Conservation (phyloP, 1,140 invertebrate genomes). For the Pseudomyrmex concolor region DNA sequence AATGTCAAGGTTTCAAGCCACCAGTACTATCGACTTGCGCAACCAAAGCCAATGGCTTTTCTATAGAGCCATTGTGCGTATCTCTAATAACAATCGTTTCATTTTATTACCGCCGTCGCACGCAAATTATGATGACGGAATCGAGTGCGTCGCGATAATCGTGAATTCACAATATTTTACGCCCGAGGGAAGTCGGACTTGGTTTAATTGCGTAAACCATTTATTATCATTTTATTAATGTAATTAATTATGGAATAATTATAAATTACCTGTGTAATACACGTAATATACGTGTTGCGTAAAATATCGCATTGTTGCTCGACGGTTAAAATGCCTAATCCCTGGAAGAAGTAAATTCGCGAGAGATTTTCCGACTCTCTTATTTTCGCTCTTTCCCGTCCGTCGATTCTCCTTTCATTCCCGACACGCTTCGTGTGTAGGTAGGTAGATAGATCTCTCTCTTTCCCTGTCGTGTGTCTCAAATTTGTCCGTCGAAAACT, state of each 20-base stretch:
- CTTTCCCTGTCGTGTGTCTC: constrained; percentile 15
- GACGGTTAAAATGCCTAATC: too few relatives aligned
- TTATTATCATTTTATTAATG: neutral
- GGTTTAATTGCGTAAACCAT: constrained; percentile 25
- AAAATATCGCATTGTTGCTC: neutral
- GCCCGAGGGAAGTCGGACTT: neutral
- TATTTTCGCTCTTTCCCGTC: neutral
- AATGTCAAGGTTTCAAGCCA: constrained; percentile 51
- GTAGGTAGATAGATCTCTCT: too few relatives aligned
- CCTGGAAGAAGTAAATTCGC: neutral
- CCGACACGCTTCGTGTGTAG: too few relatives aligned
- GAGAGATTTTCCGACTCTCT: neutral
- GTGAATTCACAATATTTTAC: neutral
- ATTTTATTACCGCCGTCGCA: neutral
- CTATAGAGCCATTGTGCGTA: neutral
- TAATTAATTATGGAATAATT: constrained; percentile 14
- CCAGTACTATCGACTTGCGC: constrained; percentile 19
- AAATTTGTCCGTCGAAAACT: constrained; percentile 46
- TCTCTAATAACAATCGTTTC: constrained; percentile 1
- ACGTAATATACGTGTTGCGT: neutral
- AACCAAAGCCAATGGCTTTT: constrained; percentile 18
- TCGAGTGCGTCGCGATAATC: neutral
- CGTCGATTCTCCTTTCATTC: too few relatives aligned
- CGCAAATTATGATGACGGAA: neutral
- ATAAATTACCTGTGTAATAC: neutral